Evolutionary conservation across 2,113 vertebrate species (phyloP), one percentile per base, ranked within the genome.

Genomic region (Calyptommatus sinebrachiatus): DNA sequence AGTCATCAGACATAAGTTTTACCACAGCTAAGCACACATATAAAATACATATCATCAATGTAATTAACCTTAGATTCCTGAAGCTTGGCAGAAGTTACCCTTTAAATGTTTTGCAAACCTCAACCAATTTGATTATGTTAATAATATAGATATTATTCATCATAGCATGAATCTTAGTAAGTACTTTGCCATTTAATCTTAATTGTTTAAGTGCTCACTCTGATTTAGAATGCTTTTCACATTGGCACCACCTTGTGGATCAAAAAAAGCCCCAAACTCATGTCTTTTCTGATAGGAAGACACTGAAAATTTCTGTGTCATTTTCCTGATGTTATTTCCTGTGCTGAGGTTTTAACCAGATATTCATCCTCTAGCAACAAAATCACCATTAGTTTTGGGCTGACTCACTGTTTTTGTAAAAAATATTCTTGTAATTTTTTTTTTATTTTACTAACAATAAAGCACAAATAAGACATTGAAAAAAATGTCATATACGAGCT

Each of bases 231-330:
- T 71, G 60, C 62, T 65, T 70, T 71, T 82, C 60, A 71, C 62
- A 45, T 61, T 66, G 80, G 74, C 80, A 77, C 80, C 68, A 77
- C 68, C 80, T 82, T 76, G 80, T 82, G 74, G 80, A 72, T 66
- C 46, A 45, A 53, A 82, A 71, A 48, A 14, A 26, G 53, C 57
- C 10, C 21, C 65, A 50, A 24, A 21, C 28, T 31, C 26, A 71
- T 48, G 48, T 65, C 67, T 68, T 75, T 35, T 50, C 24, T 21
- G 16, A 50, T 76, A 65, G 24, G 21, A 26, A 31, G 41, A 6
- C 24, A 68, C n/a, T 28, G 63, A 31, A 18, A n/a, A 9, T 22
- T 41, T 71, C 35, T 63, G 20, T 5, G 70, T 41, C 35, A 41
- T 41, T 41, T 41, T 41, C 35, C 5, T 41, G 35, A 41, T 41